Conservation (phyloP, 2,888 invertebrate genomes). For the Nebria brevicollis region DNA sequence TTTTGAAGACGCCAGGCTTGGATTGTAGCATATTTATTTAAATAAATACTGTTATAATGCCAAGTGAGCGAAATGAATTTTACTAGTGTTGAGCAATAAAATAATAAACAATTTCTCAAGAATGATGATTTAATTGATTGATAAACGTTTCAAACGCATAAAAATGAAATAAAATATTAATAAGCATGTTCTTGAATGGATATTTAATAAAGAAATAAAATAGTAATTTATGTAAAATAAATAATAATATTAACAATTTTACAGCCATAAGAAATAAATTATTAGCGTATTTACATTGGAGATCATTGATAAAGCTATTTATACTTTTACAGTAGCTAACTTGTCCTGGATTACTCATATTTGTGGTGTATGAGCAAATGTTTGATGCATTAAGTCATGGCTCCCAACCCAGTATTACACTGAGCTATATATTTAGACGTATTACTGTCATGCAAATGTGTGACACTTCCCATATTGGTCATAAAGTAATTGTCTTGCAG, state of each 20-base stretch:
- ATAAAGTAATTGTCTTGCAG: neutral
- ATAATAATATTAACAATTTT: constrained; percentile 8
- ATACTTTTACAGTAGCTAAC: neutral
- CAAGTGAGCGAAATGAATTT: too few species aligned
- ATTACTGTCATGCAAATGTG: neutral
- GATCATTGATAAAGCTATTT: neutral
- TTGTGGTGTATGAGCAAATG: neutral
- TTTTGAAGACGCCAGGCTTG: constrained; percentile 1
- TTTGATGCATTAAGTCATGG: neutral
- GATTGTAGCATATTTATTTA: neutral
- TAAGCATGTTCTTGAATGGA: neutral
- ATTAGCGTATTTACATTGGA: neutral
- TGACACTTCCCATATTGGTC: neutral
- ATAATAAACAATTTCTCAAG: too few species aligned
- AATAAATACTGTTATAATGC: too few species aligned
- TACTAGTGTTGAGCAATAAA: neutral
- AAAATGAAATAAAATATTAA: constrained; percentile 9
- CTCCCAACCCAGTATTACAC: neutral
- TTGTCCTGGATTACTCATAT: neutral
- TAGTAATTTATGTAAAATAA: constrained; percentile 8
- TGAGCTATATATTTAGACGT: neutral
- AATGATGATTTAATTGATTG: too few species aligned
- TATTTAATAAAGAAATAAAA: constrained; percentile 9
- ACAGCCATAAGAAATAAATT: neutral
- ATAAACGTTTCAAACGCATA: neutral